Evolutionary conservation across 2,888 invertebrate genomes (phyloP), one percentile per base, ranked within the genome.

Genomic region (Brachyptera putata): DNA sequence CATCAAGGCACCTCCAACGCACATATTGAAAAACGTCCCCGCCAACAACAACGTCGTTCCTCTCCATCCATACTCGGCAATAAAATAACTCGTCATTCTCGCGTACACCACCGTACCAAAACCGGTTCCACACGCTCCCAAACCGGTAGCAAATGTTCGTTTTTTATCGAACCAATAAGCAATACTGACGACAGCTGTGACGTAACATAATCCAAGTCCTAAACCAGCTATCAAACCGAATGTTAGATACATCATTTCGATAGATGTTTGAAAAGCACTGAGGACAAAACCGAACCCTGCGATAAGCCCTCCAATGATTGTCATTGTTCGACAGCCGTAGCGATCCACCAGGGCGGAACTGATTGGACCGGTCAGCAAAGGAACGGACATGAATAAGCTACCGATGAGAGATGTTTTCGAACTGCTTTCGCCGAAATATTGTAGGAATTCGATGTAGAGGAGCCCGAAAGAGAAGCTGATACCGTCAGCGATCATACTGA

Each of bases 141-240:
- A 77, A 1, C 93, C 91, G 3, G 91, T 91, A 3, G 94, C 94
- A 64, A 94, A 80, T 48, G 89, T 89, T 36, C 93, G 81, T 70
- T 87, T 88, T 73, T 89, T 89, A 69, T 94, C 92, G 74, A 95
- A 95, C 87, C 94, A 95, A 72, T 91, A 93, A 5, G 94, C 93
- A 61, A 95, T 90, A 58, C 90, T 89, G 3, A 94, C 93, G 3
- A 94, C 93, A 4, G 93, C 92, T 1, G 93, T 90, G 11, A 93
- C 92, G 71, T 92, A 94, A 56, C 89, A 89, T 55, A 91, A 75
- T 4, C 92, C 91, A 64, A 94, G 77, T 1, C 93, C 94, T 61
- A 93, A 73, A 1, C 93, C 93, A 55, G 91, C 86, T 26, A 92
- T 81, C 1, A 92, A 82, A 30, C 93, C 93, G 72, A 93, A 93